Base-by-base conservation (phyloP, 2,797 vertebrate species). In the Sebastes glaucus region DNA sequence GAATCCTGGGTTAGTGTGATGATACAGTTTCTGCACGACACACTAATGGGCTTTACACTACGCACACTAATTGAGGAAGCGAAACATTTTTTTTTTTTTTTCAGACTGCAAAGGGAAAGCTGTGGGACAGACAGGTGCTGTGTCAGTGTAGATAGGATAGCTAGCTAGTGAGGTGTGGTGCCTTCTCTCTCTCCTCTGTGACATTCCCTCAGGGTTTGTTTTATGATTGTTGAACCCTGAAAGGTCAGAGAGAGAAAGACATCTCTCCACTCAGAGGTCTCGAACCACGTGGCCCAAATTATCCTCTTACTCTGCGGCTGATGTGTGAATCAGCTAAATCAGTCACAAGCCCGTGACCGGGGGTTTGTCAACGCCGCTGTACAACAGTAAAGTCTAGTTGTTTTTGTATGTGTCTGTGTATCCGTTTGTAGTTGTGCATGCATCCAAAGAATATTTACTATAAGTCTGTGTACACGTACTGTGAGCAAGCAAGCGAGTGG, bases 211-310 rank as follows among this genome's bases (percentile, higher is more conserved):
- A 4, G 77, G 82, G 74, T 61, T 78, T 35, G 62, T 71, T 83
- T 84, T 60, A 79, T 82, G 66, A 81, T 67, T 57, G 73, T 30
- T 76, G 63, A 79, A 80, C 74, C 71, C 70, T 79, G 63, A 88
- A 81, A 87, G 83, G 80, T 88, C 75, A 84, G 67, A 81, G 75
- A 55, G 62, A 55, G 62, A 63, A 62, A 80, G 61, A 76, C 69
- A 79, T n/a, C 52, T 53, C 63, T 81, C 61, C 30, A 6, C 63
- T 53, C 52, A 28, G 62, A 77, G 35, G 42, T 62, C 69, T 74
- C 55, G 18, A 52, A 65, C 52, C 67, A 84, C 9, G 3, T 67
- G 20, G 30, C 60, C 57, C 3, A 8, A 20, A 22, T 38, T 11
- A 33, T 49, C 49, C 32, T 49, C 16, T 52, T 33, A 13, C 16